Conservation (phyloP, 2,888 invertebrate species). For the Dinocampus coccinellae region DNA sequence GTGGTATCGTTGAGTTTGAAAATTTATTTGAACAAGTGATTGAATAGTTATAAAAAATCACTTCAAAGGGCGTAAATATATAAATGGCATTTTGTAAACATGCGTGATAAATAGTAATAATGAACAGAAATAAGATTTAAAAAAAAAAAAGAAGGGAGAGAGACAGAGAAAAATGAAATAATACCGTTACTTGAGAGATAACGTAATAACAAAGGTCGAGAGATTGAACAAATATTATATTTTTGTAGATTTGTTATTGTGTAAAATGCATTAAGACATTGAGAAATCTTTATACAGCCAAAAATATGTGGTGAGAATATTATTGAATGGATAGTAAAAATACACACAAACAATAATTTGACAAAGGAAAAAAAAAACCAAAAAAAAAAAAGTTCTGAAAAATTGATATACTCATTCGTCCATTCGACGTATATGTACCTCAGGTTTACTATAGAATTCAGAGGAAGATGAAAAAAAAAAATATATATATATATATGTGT, state of each 20-base stretch:
- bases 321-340: constrained; percentile 6
- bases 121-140: constrained; percentile 17
- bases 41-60: background rate
- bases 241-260: constrained; percentile 70
- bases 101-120: background rate
- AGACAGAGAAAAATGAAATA: constrained; percentile 34
- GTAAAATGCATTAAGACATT: constrained; percentile 67
- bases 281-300: constrained; percentile 62
- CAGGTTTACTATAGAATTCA: constrained; percentile 3
- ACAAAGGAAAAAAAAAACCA: constrained; percentile 38
- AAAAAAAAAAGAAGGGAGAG: no score
- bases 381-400: constrained; percentile 34
- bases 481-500: no score
- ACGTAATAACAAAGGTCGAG: constrained; percentile 56
- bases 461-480: constrained; percentile 7
- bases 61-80: background rate
- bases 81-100: background rate
- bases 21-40: background rate
- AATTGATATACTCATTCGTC: constrained; percentile 27
- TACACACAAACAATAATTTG: no score
- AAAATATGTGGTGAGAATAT: constrained; percentile 48
- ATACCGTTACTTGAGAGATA: constrained; percentile 59
- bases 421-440: constrained; percentile 25
- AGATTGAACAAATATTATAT: constrained; percentile 62
- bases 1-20: background rate